These are phyloP conservation scores for Apamea anceps DNA, from an alignment of 2,888 invertebrate species.

Conservation along the genomic window DNA sequence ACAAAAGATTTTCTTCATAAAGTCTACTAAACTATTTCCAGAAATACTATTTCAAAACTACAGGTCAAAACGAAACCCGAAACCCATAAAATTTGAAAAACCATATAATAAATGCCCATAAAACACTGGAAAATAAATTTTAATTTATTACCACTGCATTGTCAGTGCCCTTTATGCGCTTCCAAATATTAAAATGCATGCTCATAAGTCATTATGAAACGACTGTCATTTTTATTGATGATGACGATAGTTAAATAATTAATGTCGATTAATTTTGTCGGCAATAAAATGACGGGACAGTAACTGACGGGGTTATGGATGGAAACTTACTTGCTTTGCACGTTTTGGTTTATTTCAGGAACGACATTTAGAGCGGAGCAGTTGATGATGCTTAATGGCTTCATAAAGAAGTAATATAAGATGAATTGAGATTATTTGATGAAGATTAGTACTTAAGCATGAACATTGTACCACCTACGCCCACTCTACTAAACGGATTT, in stretches of 20 bases:
- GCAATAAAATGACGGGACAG: constrained; percentile 23
- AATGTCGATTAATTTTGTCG: constrained; percentile 45
- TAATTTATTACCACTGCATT: constrained; percentile 56
- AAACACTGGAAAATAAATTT: constrained; percentile 51
- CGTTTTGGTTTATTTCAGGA: background rate
- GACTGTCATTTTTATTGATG: constrained; percentile 56
- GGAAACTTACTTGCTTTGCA: background rate
- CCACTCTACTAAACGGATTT: background rate
- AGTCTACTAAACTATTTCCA: background rate
- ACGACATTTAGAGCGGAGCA: background rate
- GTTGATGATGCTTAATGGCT: background rate
- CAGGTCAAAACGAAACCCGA: constrained; percentile 13
- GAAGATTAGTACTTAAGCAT: background rate
- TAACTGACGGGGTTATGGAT: constrained; percentile 21
- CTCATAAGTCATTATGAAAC: constrained; percentile 57
- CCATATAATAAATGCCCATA: constrained; percentile 40
- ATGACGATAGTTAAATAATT: constrained; percentile 54
- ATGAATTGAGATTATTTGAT: no score
- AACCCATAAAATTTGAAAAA: constrained; percentile 36
- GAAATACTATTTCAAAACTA: background rate
- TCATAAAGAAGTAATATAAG: background rate
- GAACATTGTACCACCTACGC: background rate
- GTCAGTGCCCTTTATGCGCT: constrained; percentile 42
- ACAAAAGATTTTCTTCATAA: background rate
- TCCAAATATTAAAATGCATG: constrained; percentile 50